A percentile compares a stretch with the other conserved stretches of the same genome.
Evolutionary conservation across 2,113 vertebrate species (phyloP).

Genomic region (Psephotus haematonotus): DNA sequence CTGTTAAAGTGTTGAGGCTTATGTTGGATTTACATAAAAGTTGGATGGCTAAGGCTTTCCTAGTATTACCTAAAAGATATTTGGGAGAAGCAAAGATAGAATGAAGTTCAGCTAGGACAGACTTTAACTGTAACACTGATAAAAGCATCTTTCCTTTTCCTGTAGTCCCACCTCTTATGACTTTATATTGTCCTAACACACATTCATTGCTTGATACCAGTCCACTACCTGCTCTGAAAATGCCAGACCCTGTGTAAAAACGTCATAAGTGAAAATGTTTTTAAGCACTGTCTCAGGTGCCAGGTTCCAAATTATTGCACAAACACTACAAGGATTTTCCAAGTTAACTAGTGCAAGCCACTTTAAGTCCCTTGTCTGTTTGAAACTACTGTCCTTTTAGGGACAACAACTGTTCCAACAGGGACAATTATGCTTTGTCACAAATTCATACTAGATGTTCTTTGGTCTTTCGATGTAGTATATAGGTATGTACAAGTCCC

Average conservation of each 20-base stretch:
- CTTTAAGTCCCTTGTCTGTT: not conserved
- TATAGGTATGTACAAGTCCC: not conserved
- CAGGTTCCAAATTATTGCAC: not conserved
- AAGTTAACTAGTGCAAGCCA: not conserved
- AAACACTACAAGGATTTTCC: not conserved
- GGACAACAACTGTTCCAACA: not conserved
- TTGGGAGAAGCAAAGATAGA: not conserved
- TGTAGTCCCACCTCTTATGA: not conserved
- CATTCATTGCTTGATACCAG: not conserved
- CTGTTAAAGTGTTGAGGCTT: not conserved
- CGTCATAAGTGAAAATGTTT: fast-evolving
- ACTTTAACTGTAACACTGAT: not conserved
- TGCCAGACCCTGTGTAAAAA: not conserved
- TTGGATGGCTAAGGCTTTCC: not conserved
- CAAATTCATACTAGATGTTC: not conserved
- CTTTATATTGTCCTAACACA: not conserved
- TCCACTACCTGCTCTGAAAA: not conserved
- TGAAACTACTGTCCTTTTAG: not conserved
- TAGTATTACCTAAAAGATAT: not conserved
- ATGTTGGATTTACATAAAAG: not conserved
- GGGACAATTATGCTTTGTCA: not conserved
- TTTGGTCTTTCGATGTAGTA: not conserved
- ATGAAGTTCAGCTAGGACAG: not conserved
- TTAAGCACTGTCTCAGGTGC: not conserved
- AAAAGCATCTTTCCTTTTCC: not conserved